Percentiles rank a stretch among this genome's conserved stretches.
Evolutionary conservation across 2,888 invertebrate species (phyloP).

Genomic region (Acleris sparsana): DNA sequence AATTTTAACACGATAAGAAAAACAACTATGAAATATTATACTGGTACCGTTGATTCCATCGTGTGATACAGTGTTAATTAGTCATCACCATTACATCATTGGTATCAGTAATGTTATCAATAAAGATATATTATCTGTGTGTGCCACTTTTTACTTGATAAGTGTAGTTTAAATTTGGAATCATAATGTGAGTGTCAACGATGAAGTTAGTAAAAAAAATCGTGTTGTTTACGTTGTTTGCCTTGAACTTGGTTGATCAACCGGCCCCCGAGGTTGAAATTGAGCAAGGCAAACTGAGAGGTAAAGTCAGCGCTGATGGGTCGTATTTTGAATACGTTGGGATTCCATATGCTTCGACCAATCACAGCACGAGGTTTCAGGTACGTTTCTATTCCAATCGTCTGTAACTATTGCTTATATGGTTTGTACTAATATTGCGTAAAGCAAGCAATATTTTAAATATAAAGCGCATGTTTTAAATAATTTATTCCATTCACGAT

Average conservation of each 20-base stretch:
- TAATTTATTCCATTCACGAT: too few relatives aligned
- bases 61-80: constrained; percentile 1
- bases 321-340: constrained; percentile 40
- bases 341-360: constrained; percentile 40
- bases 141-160: background rate
- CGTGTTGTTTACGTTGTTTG: constrained; percentile 38
- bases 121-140: constrained; percentile 2
- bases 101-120: constrained; percentile 1
- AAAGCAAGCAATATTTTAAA: too few relatives aligned
- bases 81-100: background rate
- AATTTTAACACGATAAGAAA: background rate
- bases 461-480: too few relatives aligned
- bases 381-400: constrained; percentile 45
- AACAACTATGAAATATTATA: background rate
- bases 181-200: constrained; percentile 8
- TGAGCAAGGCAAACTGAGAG: constrained; percentile 37
- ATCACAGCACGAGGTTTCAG: constrained; percentile 47
- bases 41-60: background rate
- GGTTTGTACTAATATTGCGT: too few relatives aligned
- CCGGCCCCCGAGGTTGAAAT: constrained; percentile 38
- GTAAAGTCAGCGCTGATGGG: constrained; percentile 39
- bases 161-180: background rate
- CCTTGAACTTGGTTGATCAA: constrained; percentile 38
- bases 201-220: constrained; percentile 33
- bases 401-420: background rate